Percentiles rank a stretch among this genome's conserved stretches.
Evolutionary conservation across 2,113 vertebrate genomes (phyloP).

Genomic region (Notiomystis cincta): DNA sequence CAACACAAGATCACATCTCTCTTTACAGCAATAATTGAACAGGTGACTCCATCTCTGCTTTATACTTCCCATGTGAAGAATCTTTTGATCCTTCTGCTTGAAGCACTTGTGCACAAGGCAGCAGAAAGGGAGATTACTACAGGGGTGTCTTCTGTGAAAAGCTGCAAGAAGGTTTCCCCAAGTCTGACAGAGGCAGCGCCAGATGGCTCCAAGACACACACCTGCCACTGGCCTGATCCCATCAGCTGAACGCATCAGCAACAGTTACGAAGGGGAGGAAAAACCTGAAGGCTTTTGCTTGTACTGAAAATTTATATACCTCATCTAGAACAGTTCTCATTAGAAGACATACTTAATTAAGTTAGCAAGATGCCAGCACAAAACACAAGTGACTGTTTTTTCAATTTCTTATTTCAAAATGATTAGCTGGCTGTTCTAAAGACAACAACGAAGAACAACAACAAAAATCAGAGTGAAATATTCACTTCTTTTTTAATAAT

Average conservation of each 20-base stretch:
- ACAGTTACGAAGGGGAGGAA: rapidly evolving
- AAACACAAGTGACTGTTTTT: background rate
- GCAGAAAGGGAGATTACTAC: rapidly evolving
- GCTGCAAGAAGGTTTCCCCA: background rate
- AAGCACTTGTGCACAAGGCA: too few species aligned
- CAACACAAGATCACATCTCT: background rate
- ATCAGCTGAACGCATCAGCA: background rate
- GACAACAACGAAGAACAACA: background rate
- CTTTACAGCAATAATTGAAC: background rate
- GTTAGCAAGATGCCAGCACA: background rate
- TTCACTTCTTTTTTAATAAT: rapidly evolving
- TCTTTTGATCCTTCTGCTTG: background rate
- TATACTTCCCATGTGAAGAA: background rate
- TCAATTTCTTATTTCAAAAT: background rate
- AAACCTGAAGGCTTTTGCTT: background rate
- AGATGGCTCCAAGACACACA: background rate
- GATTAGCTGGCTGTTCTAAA: background rate
- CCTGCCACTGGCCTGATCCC: rapidly evolving
- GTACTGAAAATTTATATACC: background rate
- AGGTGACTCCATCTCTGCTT: background rate
- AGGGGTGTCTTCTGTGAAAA: background rate
- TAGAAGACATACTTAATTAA: background rate
- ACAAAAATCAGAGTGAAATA: background rate
- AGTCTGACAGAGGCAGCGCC: background rate
- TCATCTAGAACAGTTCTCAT: background rate